Conservation (phyloP, 1,140 invertebrate genomes). For the Acarapis woodi region DNA sequence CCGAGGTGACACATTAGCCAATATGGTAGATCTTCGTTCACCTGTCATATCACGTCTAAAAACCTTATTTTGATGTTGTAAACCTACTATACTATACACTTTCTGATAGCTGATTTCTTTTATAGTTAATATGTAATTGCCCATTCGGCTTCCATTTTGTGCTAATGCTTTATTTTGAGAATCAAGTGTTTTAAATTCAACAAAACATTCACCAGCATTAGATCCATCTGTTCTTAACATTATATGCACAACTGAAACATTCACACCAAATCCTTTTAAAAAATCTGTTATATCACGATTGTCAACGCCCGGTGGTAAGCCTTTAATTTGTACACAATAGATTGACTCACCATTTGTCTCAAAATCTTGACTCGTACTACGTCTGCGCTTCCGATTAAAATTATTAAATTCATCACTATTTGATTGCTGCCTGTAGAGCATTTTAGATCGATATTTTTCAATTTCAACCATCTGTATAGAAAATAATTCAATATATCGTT, state of each 20-base stretch:
- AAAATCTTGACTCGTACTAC: background rate
- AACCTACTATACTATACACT: constrained; percentile 15
- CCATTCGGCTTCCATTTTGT: constrained; percentile 35
- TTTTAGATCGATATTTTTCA: too few relatives aligned
- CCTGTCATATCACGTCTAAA: background rate
- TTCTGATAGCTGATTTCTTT: constrained; percentile 30
- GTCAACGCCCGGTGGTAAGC: constrained; percentile 36
- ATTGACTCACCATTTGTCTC: background rate
- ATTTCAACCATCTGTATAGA: too few relatives aligned
- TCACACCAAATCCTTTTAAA: constrained; percentile 38
- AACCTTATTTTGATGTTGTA: background rate
- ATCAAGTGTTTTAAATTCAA: constrained; percentile 36
- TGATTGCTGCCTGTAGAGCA: too few relatives aligned
- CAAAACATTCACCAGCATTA: constrained; percentile 49
- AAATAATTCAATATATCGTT: constrained; percentile 15
- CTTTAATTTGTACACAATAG: constrained; percentile 36
- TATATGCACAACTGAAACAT: constrained; percentile 42
- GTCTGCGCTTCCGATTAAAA: background rate
- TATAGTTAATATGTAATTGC: constrained; percentile 26
- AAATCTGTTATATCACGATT: constrained; percentile 48
- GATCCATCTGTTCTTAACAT: constrained; percentile 32
- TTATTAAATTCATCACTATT: constrained; percentile 11
- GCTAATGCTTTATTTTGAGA: constrained; percentile 35
- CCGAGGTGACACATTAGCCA: too few relatives aligned
- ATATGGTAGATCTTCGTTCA: constrained; percentile 6